Evolutionary conservation across 2,113 vertebrate genomes (phyloP).

Genomic region (Pelodiscus sinensis): DNA sequence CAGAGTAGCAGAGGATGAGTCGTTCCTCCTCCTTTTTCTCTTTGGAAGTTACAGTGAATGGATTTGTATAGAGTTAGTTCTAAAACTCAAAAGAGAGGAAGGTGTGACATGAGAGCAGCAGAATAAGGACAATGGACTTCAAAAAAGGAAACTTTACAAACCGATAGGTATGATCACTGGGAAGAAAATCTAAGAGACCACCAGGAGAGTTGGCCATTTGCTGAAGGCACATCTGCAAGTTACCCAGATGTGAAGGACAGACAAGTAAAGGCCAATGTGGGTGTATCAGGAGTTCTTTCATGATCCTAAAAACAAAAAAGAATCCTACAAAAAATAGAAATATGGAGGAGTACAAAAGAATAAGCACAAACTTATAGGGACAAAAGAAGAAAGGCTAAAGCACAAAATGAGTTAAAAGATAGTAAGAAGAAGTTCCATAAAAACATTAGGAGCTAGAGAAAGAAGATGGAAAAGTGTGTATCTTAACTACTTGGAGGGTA

Average conservation of each 20-base stretch:
- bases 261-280: background rate
- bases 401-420: background rate
- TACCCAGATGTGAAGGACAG: background rate
- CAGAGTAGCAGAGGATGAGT: background rate
- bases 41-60: constrained; percentile 3
- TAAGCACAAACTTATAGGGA: background rate
- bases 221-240: background rate
- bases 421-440: background rate
- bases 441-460: background rate
- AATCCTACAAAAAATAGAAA: background rate
- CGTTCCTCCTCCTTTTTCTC: constrained; percentile 7
- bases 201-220: background rate
- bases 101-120: background rate
- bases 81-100: background rate
- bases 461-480: background rate
- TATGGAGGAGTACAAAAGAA: background rate
- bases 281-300: background rate
- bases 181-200: background rate
- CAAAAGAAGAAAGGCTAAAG: background rate
- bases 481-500: background rate
- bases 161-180: background rate
- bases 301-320: background rate
- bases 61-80: constrained; percentile 16
- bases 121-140: background rate
- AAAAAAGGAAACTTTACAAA: background rate